phyloP scores from a whole-genome alignment of 1,140 invertebrate genomes.

The Ceratosolen solmsi region DNA sequence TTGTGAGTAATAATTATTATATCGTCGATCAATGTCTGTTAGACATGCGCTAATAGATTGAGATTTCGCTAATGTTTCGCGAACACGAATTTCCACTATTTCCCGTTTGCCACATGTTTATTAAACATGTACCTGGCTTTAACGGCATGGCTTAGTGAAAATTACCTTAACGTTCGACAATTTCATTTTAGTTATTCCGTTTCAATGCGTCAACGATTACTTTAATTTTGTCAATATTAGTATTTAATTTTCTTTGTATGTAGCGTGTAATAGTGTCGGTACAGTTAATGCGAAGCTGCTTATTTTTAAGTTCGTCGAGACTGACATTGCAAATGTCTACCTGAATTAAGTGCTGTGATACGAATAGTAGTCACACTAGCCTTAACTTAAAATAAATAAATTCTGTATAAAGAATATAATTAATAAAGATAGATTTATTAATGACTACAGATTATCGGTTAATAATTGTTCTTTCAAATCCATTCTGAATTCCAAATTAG shows the following conservation, averaged over 20 bases:
- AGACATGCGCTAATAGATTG: conserved; percentile 45
- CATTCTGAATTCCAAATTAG: no score
- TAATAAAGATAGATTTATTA: conserved; percentile 21
- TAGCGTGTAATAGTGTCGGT: conserved; percentile 27
- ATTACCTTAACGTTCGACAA: background rate
- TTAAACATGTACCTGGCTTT: conserved; percentile 42
- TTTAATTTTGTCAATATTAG: conserved; percentile 6
- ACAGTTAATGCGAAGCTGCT: conserved; percentile 2
- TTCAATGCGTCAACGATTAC: conserved; percentile 26
- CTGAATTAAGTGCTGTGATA: conserved; percentile 69
- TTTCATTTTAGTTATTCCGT: conserved; percentile 7
- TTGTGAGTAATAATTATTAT: background rate
- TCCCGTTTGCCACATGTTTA: conserved; percentile 47
- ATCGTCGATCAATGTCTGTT: conserved; percentile 38
- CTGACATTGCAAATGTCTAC: conserved; percentile 68
- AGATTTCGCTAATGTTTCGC: background rate
- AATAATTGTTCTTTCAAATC: no score
- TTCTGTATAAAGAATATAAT: conserved; percentile 34
- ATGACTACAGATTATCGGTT: no score
- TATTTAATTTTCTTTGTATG: conserved; percentile 35
- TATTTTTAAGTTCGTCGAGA: conserved; percentile 59
- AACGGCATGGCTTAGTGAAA: background rate
- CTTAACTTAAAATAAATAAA: conserved; percentile 18
- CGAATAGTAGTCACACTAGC: conserved; percentile 64
- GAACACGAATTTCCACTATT: conserved; percentile 14